Percentiles rank a stretch among this genome's conserved stretches.
Conservation (phyloP, 2,797 vertebrate genomes). For the Sebastes hubbsi region DNA sequence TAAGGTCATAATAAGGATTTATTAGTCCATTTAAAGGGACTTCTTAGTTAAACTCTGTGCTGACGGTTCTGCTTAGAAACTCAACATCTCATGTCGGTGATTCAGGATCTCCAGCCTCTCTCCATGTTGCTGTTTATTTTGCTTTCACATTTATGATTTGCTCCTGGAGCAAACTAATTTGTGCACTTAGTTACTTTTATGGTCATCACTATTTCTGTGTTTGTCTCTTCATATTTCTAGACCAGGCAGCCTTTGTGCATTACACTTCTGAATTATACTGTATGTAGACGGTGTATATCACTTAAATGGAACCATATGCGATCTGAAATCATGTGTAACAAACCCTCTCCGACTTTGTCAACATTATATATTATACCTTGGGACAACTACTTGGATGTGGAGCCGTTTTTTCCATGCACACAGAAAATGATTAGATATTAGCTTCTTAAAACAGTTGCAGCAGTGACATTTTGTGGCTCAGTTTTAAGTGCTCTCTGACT, state of each 20-base stretch:
- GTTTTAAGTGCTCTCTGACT: background rate
- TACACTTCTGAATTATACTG: background rate
- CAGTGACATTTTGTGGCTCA: background rate
- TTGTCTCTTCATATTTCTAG: background rate
- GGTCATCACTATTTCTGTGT: background rate
- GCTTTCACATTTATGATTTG: constrained; percentile 36
- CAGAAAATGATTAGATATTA: background rate
- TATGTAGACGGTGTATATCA: background rate
- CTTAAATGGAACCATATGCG: background rate
- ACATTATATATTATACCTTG: background rate
- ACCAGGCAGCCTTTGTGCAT: background rate
- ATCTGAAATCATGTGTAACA: background rate
- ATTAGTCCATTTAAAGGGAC: constrained; percentile 28
- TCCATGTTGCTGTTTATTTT: constrained; percentile 10
- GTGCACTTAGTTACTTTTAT: background rate
- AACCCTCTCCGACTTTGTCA: background rate
- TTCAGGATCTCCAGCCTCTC: background rate
- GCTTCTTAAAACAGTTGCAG: background rate
- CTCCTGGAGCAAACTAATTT: background rate
- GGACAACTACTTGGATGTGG: background rate
- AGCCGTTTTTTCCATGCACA: background rate
- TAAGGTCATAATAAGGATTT: constrained; percentile 30
- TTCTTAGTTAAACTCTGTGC: background rate
- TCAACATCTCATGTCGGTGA: background rate
- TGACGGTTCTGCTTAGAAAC: background rate